Evolutionary conservation across 2,797 vertebrate genomes (phyloP), one percentile per base, ranked within the genome.

Genomic region (Falco naumanni): DNA sequence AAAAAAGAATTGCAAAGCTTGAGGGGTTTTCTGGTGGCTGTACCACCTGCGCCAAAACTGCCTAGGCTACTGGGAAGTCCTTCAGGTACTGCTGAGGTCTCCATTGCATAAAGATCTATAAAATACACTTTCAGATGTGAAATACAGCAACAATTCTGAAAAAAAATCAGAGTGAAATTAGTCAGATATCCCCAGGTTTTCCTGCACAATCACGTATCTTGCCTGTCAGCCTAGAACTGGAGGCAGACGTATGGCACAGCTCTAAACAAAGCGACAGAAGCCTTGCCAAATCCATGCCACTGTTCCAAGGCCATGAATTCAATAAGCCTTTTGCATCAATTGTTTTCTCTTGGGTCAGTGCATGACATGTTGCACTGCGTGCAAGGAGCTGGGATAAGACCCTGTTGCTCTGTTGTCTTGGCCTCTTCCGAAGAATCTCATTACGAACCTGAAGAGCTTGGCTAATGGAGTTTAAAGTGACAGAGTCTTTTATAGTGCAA

Each of bases 391-490:
- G 69, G 68, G 53, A 39, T 37, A 70, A 97, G 75, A 87, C 65
- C 63, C 45, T 72, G 74, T 53, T 17, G 12, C 43, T 88, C 90
- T 68, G 47, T 47, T 61, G 88, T 79, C 65, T 72, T 79, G 48
- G 72, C 57, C 53, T 96, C 63, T 87, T 93, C 83, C 22, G 8
- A 71, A 92, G 91, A 96, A 97, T 93, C 90, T 92, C 93, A 96
- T 96, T 96, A 96, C 10, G 17, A 96, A 97, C 92, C 87, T 87
- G 96, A 97, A 97, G 90, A 95, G 89, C 87, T 96, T 26, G 0
- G 89, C 89, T 98, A 97, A 97, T 92, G 81, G 94, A 96, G 94
- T 97, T 97, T 96, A 97, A 97, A 97, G 89, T 93, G 95, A 96
- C 96, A 97, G 91, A 94, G 89, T 96, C 96, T 97, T 97, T 97